Evolutionary conservation across 1,140 invertebrate species (phyloP).

Genomic region (Lineus longissimus): DNA sequence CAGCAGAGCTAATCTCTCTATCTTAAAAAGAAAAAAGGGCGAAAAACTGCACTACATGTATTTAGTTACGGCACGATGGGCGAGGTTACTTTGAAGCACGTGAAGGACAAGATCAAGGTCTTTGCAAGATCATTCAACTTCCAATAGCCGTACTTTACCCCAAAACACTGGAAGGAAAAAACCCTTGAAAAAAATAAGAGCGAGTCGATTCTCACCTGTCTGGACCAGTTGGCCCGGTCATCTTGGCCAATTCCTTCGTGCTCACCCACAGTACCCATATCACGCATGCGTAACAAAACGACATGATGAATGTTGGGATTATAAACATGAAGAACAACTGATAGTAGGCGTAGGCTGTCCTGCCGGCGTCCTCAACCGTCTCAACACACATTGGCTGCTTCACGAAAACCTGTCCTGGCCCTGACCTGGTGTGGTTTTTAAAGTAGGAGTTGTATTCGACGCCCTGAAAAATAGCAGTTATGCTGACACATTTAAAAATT

Average conservation of each 20-base stretch:
- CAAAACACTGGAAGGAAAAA: too few species aligned
- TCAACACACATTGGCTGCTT: constrained; percentile 53
- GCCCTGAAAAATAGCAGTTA: constrained; percentile 33
- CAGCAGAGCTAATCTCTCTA: too few species aligned
- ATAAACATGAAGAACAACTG: constrained; percentile 57
- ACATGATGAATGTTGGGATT: constrained; percentile 56
- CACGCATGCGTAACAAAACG: constrained; percentile 58
- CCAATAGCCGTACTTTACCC: too few species aligned
- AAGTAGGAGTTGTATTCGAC: constrained; percentile 43
- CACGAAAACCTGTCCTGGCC: constrained; percentile 23
- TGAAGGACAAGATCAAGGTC: too few species aligned
- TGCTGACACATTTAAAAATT: too few species aligned
- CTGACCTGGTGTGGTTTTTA: constrained; percentile 42
- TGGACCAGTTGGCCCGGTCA: constrained; percentile 29
- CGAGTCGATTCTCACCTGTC: not conserved
- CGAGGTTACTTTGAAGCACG: too few species aligned
- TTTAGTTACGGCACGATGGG: too few species aligned
- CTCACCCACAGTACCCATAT: constrained; percentile 60
- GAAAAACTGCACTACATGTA: too few species aligned
- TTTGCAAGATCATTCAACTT: too few species aligned
- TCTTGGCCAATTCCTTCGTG: constrained; percentile 47
- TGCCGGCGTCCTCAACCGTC: constrained; percentile 24
- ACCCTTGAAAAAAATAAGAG: not conserved
- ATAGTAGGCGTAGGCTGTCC: constrained; percentile 54
- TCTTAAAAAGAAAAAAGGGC: too few species aligned